A percentile compares a stretch with the other conserved stretches of the same genome.
phyloP scores from a whole-genome alignment of 2,797 vertebrate species.

The Cirrhinus molitorella region DNA sequence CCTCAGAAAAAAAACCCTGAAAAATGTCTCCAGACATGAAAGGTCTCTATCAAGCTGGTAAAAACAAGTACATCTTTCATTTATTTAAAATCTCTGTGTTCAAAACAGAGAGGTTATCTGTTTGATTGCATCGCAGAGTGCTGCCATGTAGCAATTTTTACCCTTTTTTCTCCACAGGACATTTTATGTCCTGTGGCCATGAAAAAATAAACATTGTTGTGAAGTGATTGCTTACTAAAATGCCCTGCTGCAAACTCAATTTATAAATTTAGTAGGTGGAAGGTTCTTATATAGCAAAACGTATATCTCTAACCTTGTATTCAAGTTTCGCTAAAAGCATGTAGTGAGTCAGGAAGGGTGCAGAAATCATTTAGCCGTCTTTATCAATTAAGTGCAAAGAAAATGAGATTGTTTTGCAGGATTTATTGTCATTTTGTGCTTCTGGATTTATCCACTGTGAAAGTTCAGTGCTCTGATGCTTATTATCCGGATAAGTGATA shows the following conservation, averaged over 20 bases:
- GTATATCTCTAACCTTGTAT: neutral
- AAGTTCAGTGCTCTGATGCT: neutral
- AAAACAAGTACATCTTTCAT: conserved; percentile 51
- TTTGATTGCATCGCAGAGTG: conserved; percentile 52
- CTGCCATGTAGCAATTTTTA: conserved; percentile 35
- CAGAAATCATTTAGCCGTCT: conserved; percentile 11
- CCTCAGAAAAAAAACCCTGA: conserved; percentile 12
- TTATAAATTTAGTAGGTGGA: neutral
- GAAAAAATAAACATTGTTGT: conserved; percentile 45
- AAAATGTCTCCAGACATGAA: conserved; percentile 51
- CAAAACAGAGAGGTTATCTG: conserved; percentile 42
- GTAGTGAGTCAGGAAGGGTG: neutral
- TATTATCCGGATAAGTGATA: conserved; percentile 41
- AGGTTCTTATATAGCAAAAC: neutral
- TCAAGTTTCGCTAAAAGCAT: conserved; percentile 13
- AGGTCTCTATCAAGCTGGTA: conserved; percentile 36
- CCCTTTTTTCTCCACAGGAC: conserved; percentile 24
- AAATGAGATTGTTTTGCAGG: neutral
- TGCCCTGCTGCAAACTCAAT: conserved; percentile 17
- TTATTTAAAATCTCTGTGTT: conserved; percentile 55
- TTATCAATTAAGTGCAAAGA: neutral
- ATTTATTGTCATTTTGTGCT: neutral
- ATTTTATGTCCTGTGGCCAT: conserved; percentile 29
- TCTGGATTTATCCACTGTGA: conserved; percentile 5
- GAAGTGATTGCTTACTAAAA: conserved; percentile 24